phyloP scores from a whole-genome alignment of 2,888 invertebrate species.

The Cyaniris semiargus region DNA sequence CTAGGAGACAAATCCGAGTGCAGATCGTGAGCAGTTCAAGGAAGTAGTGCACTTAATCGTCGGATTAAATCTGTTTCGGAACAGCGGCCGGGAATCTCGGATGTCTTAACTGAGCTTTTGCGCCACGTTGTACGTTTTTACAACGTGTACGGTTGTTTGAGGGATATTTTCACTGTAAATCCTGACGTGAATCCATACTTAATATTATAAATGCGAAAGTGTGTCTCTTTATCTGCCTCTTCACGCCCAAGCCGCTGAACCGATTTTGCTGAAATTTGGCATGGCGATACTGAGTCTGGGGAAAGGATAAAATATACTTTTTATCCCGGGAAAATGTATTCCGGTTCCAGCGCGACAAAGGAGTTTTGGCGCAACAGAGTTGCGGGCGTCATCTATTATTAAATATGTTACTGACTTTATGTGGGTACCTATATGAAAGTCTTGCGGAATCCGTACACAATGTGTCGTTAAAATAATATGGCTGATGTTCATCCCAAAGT shows the following conservation, averaged over 20 bases:
- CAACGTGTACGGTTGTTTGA: background rate
- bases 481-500: no score
- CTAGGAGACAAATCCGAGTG: constrained; percentile 24
- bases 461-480: no score
- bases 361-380: no score
- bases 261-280: no score
- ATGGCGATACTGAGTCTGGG: no score
- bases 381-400: background rate
- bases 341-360: no score
- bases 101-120: constrained; percentile 30
- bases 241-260: no score
- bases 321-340: no score
- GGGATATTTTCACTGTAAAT: background rate
- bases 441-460: no score
- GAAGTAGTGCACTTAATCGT: constrained; percentile 48
- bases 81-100: constrained; percentile 48
- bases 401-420: background rate
- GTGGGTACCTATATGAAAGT: no score
- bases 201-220: background rate
- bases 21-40: constrained; percentile 22
- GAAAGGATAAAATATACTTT: no score
- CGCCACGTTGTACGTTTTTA: constrained; percentile 11
- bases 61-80: constrained; percentile 52
- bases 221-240: background rate
- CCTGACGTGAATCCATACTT: background rate